phyloP scores from a whole-genome alignment of 2,888 invertebrate species.

The Carterocephalus palaemon region DNA sequence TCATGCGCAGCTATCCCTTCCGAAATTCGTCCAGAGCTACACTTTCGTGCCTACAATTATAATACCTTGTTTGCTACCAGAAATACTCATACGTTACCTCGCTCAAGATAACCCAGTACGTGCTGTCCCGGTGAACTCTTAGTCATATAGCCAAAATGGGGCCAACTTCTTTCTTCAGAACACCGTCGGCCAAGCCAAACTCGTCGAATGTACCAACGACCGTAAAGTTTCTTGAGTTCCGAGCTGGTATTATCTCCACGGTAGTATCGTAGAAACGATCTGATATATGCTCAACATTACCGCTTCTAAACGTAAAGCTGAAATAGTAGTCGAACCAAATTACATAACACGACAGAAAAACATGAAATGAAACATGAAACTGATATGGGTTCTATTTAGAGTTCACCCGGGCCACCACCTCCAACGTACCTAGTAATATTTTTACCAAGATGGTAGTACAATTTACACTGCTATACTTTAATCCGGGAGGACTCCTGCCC shows the following conservation, averaged over 20 bases:
- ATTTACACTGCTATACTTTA: too few species aligned
- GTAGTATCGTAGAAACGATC: constrained; percentile 93
- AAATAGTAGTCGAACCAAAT: too few species aligned
- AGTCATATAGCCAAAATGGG: constrained; percentile 85
- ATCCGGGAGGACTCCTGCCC: too few species aligned
- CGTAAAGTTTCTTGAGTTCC: constrained; percentile 81
- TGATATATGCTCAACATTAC: constrained; percentile 92
- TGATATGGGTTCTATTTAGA: too few species aligned
- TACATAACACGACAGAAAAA: background rate
- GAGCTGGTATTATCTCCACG: constrained; percentile 85
- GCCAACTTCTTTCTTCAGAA: constrained; percentile 83
- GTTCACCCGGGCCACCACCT: too few species aligned
- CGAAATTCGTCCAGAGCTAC: too few species aligned
- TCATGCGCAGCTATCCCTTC: too few species aligned
- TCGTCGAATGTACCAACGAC: constrained; percentile 87
- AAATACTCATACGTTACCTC: constrained; percentile 81
- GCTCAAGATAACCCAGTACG: constrained; percentile 94
- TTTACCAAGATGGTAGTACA: too few species aligned
- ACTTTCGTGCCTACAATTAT: too few species aligned
- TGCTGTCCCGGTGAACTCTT: constrained; percentile 87
- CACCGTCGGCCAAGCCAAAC: constrained; percentile 89
- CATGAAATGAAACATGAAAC: constrained; percentile 56
- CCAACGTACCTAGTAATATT: too few species aligned
- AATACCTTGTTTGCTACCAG: background rate
- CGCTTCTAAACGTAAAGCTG: constrained; percentile 91